phyloP scores from a whole-genome alignment of 35 echinoderm and acorn worm species.

The Ptychodera flava region DNA sequence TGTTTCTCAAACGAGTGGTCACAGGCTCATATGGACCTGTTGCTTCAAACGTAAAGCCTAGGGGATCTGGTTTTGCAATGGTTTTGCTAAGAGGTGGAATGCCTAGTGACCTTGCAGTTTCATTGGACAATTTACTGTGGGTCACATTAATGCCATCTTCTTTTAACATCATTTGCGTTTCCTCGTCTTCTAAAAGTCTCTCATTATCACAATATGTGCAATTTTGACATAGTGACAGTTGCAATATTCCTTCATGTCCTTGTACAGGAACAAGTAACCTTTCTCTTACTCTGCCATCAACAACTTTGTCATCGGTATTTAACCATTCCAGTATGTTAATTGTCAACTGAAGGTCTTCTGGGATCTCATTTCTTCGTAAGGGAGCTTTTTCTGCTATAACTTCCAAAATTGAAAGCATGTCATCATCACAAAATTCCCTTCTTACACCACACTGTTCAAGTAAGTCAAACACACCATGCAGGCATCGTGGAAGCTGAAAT shows the following conservation, averaged over 20 bases:
- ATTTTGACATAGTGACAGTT: neutral
- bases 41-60: neutral
- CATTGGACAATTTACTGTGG: slow-evolving; percentile 20
- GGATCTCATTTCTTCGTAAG: neutral
- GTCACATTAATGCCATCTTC: neutral
- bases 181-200: neutral
- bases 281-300: neutral
- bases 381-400: neutral
- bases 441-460: neutral
- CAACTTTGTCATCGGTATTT: neutral
- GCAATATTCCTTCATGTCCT: neutral
- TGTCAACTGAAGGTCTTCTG: neutral
- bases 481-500: slow-evolving; percentile 1
- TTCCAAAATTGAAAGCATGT: neutral
- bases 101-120: slow-evolving; percentile 8
- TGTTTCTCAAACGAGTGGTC: slow-evolving; percentile 21
- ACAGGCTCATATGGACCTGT: slow-evolving; percentile 32
- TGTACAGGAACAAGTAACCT: neutral
- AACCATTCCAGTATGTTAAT: neutral
- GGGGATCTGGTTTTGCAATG: neutral
- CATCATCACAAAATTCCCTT: slow-evolving; percentile 11
- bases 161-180: neutral
- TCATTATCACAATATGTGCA: slow-evolving; percentile 1
- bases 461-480: neutral
- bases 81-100: slow-evolving; percentile 20